Conservation (phyloP, 1,140 invertebrate genomes). For the Apis dorsata region DNA sequence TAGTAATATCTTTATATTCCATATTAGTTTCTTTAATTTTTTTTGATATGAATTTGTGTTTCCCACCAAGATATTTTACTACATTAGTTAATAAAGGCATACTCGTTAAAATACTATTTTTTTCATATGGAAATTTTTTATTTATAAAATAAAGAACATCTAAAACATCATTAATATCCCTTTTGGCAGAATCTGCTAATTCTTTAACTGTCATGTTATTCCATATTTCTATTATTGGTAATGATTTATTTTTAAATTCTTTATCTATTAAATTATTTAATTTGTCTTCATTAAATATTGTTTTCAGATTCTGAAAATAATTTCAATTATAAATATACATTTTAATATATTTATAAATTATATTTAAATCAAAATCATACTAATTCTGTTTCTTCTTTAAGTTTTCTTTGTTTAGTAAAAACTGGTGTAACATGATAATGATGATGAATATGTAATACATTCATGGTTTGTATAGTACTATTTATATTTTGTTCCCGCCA, state of each 20-base stretch:
- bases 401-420: constrained; percentile 53
- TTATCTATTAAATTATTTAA: not conserved
- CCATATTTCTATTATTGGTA: constrained; percentile 85
- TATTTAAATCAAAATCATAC: constrained; percentile 30
- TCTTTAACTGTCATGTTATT: constrained; percentile 88
- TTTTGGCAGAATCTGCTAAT: constrained; percentile 83
- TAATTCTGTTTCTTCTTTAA: constrained; percentile 5
- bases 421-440: constrained; percentile 64
- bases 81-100: constrained; percentile 83
- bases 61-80: constrained; percentile 84
- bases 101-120: constrained; percentile 79
- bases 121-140: constrained; percentile 75
- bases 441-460: constrained; percentile 50
- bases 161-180: constrained; percentile 83
- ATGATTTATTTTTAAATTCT: constrained; percentile 62
- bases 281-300: not conserved
- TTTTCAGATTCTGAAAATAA: constrained; percentile 24
- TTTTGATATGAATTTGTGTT: constrained; percentile 81
- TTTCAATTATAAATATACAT: not conserved
- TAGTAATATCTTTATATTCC: constrained; percentile 67
- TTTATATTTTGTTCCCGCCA: constrained; percentile 32
- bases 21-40: constrained; percentile 72
- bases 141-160: constrained; percentile 83
- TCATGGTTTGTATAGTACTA: constrained; percentile 19
- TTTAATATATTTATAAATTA: not conserved